Conservation (phyloP, 2,797 vertebrate genomes). For the Tympanoctomys barrerae region DNA sequence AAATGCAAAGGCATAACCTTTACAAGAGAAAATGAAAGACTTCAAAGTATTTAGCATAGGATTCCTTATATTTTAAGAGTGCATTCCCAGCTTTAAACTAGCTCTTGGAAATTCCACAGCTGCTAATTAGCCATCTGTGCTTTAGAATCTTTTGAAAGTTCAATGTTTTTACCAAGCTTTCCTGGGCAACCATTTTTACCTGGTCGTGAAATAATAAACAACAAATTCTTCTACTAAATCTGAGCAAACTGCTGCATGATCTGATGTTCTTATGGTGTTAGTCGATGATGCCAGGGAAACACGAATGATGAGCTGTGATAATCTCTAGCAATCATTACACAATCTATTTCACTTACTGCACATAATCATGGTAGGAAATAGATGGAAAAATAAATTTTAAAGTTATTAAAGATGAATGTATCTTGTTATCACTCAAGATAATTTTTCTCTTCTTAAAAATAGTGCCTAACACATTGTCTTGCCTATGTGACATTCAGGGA, state of each 20-base stretch:
- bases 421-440: conserved; percentile 46
- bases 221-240: background rate
- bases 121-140: conserved; percentile 11
- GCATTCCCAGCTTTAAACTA: conserved; percentile 40
- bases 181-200: background rate
- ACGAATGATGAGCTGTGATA: conserved; percentile 44
- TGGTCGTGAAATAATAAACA: conserved; percentile 50
- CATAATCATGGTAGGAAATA: conserved; percentile 41
- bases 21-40: background rate
- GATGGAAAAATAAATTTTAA: conserved; percentile 28
- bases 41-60: conserved; percentile 31
- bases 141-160: conserved; percentile 48
- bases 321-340: conserved; percentile 44
- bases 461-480: conserved; percentile 69
- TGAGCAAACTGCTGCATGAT: conserved; percentile 25
- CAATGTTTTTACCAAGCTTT: conserved; percentile 31
- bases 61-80: conserved; percentile 43
- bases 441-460: conserved; percentile 52
- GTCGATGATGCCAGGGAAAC: conserved; percentile 14
- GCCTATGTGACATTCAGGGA: conserved; percentile 55
- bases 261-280: conserved; percentile 37
- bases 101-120: conserved; percentile 7
- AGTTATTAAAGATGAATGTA: conserved; percentile 24
- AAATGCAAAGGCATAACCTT: background rate
- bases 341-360: conserved; percentile 10